Evolutionary conservation across 1,140 invertebrate genomes (phyloP).

Genomic region (Drosophila kohkoa): DNA sequence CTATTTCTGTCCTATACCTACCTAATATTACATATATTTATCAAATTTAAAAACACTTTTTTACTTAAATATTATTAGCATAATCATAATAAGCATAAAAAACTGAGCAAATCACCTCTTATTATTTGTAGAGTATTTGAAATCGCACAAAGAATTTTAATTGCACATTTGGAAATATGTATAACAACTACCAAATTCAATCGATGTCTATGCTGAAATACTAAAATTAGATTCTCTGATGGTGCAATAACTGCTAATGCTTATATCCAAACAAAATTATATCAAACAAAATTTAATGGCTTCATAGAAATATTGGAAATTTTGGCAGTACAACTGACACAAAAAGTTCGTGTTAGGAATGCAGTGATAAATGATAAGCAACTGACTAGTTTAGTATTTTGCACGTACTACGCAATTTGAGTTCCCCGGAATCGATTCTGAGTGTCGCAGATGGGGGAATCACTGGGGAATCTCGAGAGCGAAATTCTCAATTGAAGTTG

Average conservation of each 20-base stretch:
- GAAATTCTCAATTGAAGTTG: slow-evolving; percentile 63
- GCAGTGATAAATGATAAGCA: slow-evolving; percentile 5
- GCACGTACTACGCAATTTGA: slow-evolving; percentile 1
- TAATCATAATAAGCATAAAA: too few relatives aligned
- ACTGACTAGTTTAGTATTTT: slow-evolving; percentile 1
- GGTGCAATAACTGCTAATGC: neutral
- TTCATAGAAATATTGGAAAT: neutral
- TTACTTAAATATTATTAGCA: too few relatives aligned
- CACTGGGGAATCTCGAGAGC: slow-evolving; percentile 50
- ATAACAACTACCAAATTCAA: neutral
- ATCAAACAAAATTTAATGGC: too few relatives aligned
- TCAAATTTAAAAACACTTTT: too few relatives aligned
- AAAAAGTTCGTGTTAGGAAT: neutral
- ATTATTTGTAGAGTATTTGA: neutral
- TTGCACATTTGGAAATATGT: neutral
- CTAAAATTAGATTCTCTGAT: neutral
- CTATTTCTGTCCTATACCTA: too few relatives aligned
- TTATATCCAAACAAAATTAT: too few relatives aligned
- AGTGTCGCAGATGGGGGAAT: slow-evolving; percentile 4
- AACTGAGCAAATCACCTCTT: too few relatives aligned
- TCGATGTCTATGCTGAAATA: neutral
- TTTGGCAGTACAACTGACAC: neutral
- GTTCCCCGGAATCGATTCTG: slow-evolving; percentile 23
- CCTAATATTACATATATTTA: too few relatives aligned
- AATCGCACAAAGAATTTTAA: slow-evolving; percentile 3